Base-by-base conservation (phyloP, 1,140 invertebrate genomes). In the Hesperophylax magnus region DNA sequence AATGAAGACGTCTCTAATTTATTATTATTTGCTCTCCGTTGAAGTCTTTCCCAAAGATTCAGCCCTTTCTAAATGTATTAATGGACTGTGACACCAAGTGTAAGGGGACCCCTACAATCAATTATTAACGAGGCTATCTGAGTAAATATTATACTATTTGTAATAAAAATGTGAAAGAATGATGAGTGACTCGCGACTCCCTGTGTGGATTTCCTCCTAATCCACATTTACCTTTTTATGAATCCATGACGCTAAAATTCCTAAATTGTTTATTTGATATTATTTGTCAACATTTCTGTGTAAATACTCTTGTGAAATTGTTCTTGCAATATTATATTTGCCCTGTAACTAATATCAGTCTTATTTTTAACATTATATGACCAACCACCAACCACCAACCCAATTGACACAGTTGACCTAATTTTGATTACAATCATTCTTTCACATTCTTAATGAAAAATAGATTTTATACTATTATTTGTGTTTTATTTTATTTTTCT, bases 81-180 rank as follows among this genome's bases (percentile, higher is more conserved):
- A 47, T 1, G 0, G 8, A 11, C 39, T 9, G 9, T 14, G 74
- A 22, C 54, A 61, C 52, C 69, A 56, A 72, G 69, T 54, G 52
- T 71, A 71, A 52, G 69, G 31, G 65, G 65, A 18, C 8, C 7
- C 24, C 14, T 20, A 67, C 17, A 7, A 65, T 15, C 9, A 67
- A 39, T 67, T 67, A 17, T 67, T n/a, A 39, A 54, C 60, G 7
- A 27, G 54, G 11, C 20, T 60, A 9, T 76, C 31, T 9, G 39
- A 53, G 18, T 53, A 52, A 7, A 52, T 47, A 6, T 20, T 60
- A 18, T 39, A 22, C 61, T 77, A 52, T 77, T 77, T 65, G 18
- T 65, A 77, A 39, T 83, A 83, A 81, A 83, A 81, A 83, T 81
- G 52, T 61, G 82, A 83, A 83, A 83, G 82, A 83, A 71, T 83